Base-by-base conservation (phyloP, 2,113 vertebrate genomes). In the Mohoua ochrocephala region DNA sequence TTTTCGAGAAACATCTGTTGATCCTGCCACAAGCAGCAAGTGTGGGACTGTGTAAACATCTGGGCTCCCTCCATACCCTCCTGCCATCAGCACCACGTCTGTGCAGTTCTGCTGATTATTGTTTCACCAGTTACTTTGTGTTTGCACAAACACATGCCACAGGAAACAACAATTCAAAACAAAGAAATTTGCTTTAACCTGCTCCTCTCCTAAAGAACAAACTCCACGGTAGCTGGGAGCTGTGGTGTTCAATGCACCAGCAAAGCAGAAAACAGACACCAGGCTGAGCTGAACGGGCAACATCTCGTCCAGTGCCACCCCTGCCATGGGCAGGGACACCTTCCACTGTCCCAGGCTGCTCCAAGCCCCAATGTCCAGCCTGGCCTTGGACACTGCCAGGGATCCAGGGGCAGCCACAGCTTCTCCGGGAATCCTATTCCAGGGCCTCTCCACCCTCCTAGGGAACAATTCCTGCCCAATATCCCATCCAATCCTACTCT, bases 221-320 rank as follows among this genome's bases (percentile, higher is more conserved):
- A 61, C 31, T 39, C 6, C 7, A 2, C 3, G 30, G 28, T 7
- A 61, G 27, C 31, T 84, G 11, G 44, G 61, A 74, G 28, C 26
- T 35, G 19, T 19, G 35, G 30, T 19, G 44, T 14, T 78, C 76
- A 63, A 27, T 0, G 0, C 10, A 41, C 13, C 47, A 39, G 27
- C 52, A 78, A 39, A 78, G 57, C 31, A 88, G 70, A 39, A 54
- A 8, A 19, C 19, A 33, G 47, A 11, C 10, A 7, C 5, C 16
- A 75, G 33, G 12, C 56, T 47, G 60, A 50, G n/a, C 10, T 70
- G 50, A 33, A 87, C 13, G 37, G 16, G 31, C 33, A 64, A 24
- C 31, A 44, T 9, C 16, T 3, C 44, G 11, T 1, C 61, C 24
- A 1, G 6, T 21, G 0, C 35, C 52, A 67, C 15, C 13, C 60